Conservation (phyloP, 1,140 invertebrate species). For the Aethina tumida region DNA sequence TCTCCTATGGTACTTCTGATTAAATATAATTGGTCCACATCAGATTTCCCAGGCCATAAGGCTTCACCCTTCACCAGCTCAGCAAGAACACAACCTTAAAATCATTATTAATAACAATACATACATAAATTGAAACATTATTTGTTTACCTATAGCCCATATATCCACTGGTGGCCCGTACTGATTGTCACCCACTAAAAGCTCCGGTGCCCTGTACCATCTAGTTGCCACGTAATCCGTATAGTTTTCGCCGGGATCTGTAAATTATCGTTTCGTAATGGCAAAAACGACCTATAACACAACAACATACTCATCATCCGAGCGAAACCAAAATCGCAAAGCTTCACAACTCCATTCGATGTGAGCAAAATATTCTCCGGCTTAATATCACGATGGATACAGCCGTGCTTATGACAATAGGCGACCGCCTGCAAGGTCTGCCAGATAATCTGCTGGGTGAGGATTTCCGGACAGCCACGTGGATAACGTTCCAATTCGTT, state of each 20-base stretch:
- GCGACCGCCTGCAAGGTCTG: constrained; percentile 91
- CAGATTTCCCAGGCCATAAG: constrained; percentile 95
- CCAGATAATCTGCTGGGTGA: constrained; percentile 88
- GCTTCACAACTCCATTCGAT: constrained; percentile 84
- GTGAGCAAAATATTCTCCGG: constrained; percentile 99
- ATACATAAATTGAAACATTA: constrained; percentile 2
- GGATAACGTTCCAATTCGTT: constrained; percentile 83
- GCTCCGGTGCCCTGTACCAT: constrained; percentile 95
- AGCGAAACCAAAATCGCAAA: constrained; percentile 99
- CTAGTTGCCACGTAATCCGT: constrained; percentile 99
- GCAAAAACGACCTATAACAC: no score
- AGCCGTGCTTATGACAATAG: constrained; percentile 95
- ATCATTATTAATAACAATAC: background rate
- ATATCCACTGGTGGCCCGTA: constrained; percentile 97
- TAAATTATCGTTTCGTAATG: no score
- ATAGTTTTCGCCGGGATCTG: constrained; percentile 89
- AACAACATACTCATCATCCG: constrained; percentile 79
- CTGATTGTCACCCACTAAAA: constrained; percentile 93
- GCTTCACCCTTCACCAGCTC: constrained; percentile 93
- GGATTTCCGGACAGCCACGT: constrained; percentile 70
- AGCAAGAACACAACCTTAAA: constrained; percentile 82
- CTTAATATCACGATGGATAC: constrained; percentile 95
- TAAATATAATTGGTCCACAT: constrained; percentile 95
- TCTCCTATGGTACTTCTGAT: constrained; percentile 88
- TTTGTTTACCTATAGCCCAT: constrained; percentile 73